A percentile compares a stretch with the other conserved stretches of the same genome.
Evolutionary conservation across 2,797 vertebrate species (phyloP).

Genomic region (Clarias laeviceps): DNA sequence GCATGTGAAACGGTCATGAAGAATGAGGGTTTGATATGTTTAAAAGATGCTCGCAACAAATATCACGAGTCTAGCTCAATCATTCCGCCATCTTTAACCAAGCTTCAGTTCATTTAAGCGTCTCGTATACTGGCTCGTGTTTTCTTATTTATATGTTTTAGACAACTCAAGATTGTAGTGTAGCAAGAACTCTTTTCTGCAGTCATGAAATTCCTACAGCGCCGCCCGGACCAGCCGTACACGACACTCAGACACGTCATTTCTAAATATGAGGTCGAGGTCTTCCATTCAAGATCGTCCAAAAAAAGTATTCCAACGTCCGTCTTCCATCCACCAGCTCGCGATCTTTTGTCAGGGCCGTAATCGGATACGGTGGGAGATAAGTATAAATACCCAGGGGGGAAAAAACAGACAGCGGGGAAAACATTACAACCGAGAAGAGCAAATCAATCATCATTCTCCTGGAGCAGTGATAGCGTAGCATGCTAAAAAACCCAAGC

Average conservation of each 20-base stretch:
- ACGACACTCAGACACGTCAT: too few species aligned
- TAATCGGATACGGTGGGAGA: conserved; percentile 11
- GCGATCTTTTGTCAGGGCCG: neutral
- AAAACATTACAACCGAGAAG: conserved; percentile 36
- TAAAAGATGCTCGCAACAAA: neutral
- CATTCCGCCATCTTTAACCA: neutral
- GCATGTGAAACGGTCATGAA: neutral
- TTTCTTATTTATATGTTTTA: too few species aligned
- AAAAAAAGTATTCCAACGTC: neutral
- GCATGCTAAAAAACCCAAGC: conserved; percentile 53
- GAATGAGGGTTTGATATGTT: neutral
- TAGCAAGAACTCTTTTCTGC: neutral
- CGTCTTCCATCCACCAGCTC: neutral
- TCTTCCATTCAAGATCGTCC: neutral
- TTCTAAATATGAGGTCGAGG: neutral
- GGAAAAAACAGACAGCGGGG: conserved; percentile 40
- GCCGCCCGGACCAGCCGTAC: too few species aligned
- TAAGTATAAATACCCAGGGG: conserved; percentile 38
- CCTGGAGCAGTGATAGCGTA: conserved; percentile 49
- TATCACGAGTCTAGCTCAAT: neutral
- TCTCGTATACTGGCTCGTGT: neutral
- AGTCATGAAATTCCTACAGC: neutral
- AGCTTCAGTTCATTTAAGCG: neutral
- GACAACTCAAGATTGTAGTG: neutral
- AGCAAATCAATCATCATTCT: conserved; percentile 58